Evolutionary conservation across 1,140 invertebrate genomes (phyloP).

Genomic region (Drosophila athabasca): DNA sequence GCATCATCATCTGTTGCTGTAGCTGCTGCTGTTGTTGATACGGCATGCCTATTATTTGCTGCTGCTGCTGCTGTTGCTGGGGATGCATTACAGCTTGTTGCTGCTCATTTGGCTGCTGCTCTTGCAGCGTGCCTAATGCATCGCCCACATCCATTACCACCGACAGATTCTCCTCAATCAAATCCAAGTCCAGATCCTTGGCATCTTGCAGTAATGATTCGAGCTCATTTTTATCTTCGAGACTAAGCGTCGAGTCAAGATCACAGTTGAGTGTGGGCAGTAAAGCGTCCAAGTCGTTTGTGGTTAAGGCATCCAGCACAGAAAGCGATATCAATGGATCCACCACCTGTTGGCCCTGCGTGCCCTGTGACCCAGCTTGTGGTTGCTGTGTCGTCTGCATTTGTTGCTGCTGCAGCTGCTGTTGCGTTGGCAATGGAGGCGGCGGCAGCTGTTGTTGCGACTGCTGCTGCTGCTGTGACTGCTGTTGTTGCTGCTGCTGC

Average conservation of each 20-base stretch:
- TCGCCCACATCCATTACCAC: slow-evolving; percentile 79
- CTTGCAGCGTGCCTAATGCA: slow-evolving; percentile 62
- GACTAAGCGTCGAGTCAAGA: slow-evolving; percentile 84
- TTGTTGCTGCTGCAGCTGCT: slow-evolving; percentile 35
- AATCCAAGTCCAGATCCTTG: slow-evolving; percentile 80
- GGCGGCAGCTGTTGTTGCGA: slow-evolving; percentile 31
- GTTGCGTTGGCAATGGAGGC: slow-evolving; percentile 25
- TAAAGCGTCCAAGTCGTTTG: slow-evolving; percentile 87
- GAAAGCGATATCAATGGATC: slow-evolving; percentile 75
- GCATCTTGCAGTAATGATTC: slow-evolving; percentile 83
- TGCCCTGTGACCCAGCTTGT: slow-evolving; percentile 12
- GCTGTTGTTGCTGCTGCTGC: slow-evolving; percentile 15
- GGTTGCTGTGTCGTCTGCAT: not conserved
- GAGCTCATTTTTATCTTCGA: slow-evolving; percentile 84
- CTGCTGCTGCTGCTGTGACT: slow-evolving; percentile 4
- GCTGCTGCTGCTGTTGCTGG: slow-evolving; percentile 52
- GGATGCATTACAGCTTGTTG: slow-evolving; percentile 41
- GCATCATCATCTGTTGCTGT: slow-evolving; percentile 39
- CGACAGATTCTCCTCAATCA: slow-evolving; percentile 78
- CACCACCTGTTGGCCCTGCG: slow-evolving; percentile 41
- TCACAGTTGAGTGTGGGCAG: slow-evolving; percentile 86
- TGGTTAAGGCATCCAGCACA: slow-evolving; percentile 84
- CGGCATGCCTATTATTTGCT: slow-evolving; percentile 22
- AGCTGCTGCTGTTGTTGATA: slow-evolving; percentile 46
- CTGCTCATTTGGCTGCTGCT: slow-evolving; percentile 14